A percentile compares a stretch with the other conserved stretches of the same genome.
phyloP scores from a whole-genome alignment of 2,113 vertebrate genomes.

The Sapayoa aenigma region DNA sequence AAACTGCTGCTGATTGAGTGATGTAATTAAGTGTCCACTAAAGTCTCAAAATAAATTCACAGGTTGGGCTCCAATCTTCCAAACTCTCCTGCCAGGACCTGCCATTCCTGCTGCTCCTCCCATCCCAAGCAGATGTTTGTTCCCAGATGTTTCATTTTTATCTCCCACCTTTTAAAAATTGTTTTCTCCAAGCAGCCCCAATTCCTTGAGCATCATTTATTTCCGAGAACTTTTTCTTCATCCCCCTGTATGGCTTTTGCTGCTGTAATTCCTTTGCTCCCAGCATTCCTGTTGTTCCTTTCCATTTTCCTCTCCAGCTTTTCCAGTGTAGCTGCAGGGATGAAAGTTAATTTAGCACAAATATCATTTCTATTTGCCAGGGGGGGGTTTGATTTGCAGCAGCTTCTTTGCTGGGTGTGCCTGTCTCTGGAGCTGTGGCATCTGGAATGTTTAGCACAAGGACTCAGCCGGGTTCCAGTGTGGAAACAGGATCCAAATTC shows the following conservation, averaged over 20 bases:
- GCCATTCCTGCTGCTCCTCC: neutral
- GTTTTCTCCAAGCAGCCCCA: neutral
- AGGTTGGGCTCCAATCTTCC: neutral
- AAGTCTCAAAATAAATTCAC: neutral
- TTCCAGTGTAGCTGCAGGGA: neutral
- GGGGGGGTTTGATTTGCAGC: neutral
- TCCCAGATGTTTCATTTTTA: neutral
- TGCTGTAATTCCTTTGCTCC: conserved; percentile 19
- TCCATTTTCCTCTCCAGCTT: neutral
- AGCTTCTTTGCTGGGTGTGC: neutral
- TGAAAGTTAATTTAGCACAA: conserved; percentile 7
- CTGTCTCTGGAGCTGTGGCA: neutral
- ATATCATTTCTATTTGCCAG: neutral
- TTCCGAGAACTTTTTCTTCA: neutral
- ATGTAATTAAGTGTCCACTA: neutral
- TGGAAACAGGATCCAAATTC: neutral
- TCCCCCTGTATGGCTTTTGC: neutral
- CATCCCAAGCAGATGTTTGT: rapidly evolving
- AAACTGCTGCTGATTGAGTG: neutral
- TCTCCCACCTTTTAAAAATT: neutral
- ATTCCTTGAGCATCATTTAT: neutral
- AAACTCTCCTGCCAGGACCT: neutral
- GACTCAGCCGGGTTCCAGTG: neutral
- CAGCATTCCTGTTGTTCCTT: neutral
- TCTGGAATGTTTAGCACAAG: neutral